Evolutionary conservation across 30 jellyfish, hydroid and myxozoan species (phyloP), one percentile per base, ranked within the genome.

Genomic region (Aurelia aurita complex sp. Pacific): DNA sequence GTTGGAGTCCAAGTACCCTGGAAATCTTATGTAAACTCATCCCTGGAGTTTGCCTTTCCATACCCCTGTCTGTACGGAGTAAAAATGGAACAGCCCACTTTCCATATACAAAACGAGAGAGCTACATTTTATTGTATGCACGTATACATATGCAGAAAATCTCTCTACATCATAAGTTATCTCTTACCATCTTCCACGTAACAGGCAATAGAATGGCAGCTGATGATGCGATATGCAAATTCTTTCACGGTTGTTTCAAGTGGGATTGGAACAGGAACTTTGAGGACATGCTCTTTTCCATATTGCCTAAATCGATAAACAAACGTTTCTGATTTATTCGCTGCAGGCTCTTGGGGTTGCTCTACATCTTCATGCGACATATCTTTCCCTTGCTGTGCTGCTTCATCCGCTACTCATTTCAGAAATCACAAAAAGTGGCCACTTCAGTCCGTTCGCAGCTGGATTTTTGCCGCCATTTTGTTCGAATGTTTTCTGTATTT

Each of bases 141-240:
- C 18, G 62, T n/a, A 69, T n/a, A 13, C 66, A 17, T 15, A 16
- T 14, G 35, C 32, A 13, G 64, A 38, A 71, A 14, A 16, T 12
- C 32, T 29, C 64, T 6, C 33, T 36, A 0, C 10, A 8, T 13
- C 5, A 5, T 3, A 2, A 2, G 9, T 29, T 0, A 46, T 46
- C 57, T 42, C 97, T 72, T 71, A 92, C 98, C 98, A 64, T 92
- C 93, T 60, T 92, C 95, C 8, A 62, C 81, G 68, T 92, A 92
- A 71, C 97, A 82, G 46, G 97, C 92, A 16, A 92, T 69, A 38
- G 89, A 64, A 77, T 92, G 98, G 18, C 95, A 76, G 61, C 69
- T 76, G 69, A 87, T 82, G 51, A 92, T 60, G n/a, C 98, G 74
- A 81, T 76, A 87, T 7, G 84, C 96, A 4, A 92, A 76, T 73